Base-by-base conservation (phyloP, 2,888 invertebrate species). In the Vesta saturnalis region DNA sequence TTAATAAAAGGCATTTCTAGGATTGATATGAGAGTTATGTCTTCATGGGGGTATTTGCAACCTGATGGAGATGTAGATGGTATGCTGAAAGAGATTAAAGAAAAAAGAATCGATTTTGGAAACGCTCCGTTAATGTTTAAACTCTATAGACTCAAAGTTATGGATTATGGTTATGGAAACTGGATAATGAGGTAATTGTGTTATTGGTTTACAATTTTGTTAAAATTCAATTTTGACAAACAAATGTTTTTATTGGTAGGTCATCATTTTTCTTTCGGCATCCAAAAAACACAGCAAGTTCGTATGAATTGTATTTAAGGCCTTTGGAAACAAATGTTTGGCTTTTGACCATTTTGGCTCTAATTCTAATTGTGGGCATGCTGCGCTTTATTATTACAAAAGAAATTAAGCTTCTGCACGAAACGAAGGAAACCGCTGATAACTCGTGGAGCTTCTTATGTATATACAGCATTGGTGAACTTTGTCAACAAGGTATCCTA, bases 231-330 rank as follows among this genome's bases (percentile, higher is more conserved):
- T n/a, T n/a, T n/a, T 54, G 10, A 15, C 10, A 54, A 56, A 15
- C 8, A 39, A 39, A 18, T 35, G 2, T 0, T 23, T 22, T 21
- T 16, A 52, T 71, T 79, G 79, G 23, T 78, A 91, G 91, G 68
- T 88, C 89, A 1, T 85, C 87, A 54, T 90, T 92, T 77, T 88
- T 92, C 67, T 90, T 92, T 76, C 89, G 91, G 0, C 90, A 90
- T 78, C 92, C 92, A 0, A 89, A 89, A 73, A 85, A 86, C 46
- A 85, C 87, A 0, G 85, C 86, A 47, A 86, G 87, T 16, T 86
- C 89, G 74, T 87, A 86, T 69, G 87, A 88, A 46, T 88, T 90
- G 19, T 92, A 91, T 79, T 84, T 90, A 0, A 86, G 89, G 22
- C 92, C 92, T 0, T 85, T 92, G 49, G 84, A 86, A 5, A 79